Conservation (phyloP, 2,113 vertebrate genomes). For the Cynocephalus volans region DNA sequence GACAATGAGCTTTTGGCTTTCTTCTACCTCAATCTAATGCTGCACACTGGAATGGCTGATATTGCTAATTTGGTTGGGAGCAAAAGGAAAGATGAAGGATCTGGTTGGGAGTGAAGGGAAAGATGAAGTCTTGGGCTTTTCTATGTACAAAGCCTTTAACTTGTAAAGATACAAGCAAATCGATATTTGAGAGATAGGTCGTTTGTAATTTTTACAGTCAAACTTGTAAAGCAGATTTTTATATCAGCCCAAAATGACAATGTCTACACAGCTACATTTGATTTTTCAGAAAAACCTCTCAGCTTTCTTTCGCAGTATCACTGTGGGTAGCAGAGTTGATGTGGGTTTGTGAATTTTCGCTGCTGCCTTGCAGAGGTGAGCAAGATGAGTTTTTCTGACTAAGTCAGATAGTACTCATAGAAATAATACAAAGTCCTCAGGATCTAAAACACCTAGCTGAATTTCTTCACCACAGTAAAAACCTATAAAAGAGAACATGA, state of each 20-base stretch:
- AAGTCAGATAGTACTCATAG: neutral
- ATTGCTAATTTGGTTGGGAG: neutral
- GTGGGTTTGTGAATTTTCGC: constrained; percentile 68
- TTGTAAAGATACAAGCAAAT: constrained; percentile 32
- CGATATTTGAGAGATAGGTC: neutral
- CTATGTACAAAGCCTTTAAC: neutral
- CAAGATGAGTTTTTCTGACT: neutral
- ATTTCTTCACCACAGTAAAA: neutral
- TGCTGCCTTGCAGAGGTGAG: constrained; percentile 75
- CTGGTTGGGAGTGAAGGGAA: neutral
- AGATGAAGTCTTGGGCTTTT: neutral
- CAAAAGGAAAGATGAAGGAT: neutral
- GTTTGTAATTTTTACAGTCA: neutral
- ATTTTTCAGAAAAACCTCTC: neutral
- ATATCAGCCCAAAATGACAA: neutral
- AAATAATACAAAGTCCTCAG: neutral
- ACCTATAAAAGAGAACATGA: neutral
- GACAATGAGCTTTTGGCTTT: neutral
- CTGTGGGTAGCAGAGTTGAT: neutral
- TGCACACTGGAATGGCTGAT: neutral
- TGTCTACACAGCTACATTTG: constrained; percentile 2
- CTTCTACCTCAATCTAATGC: neutral
- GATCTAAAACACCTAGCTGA: neutral
- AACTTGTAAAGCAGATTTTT: constrained; percentile 36
- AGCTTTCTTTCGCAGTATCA: neutral